Conservation (phyloP, 2,113 vertebrate genomes). For the Danionella cerebrum region DNA sequence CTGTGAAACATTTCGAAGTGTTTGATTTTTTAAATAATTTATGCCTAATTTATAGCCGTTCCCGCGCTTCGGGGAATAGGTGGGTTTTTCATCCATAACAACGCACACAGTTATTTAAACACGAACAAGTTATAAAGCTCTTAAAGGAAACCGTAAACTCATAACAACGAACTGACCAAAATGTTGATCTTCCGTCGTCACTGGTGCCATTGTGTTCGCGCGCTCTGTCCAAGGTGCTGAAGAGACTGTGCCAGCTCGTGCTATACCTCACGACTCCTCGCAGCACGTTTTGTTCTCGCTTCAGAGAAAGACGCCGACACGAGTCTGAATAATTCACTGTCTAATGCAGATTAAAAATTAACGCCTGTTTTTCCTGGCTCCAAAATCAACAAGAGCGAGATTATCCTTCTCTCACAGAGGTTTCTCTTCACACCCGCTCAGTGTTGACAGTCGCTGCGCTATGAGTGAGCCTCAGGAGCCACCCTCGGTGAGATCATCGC, state of each 20-base stretch:
- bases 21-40: too few species aligned
- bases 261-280: background rate
- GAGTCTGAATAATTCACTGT: constrained; percentile 32
- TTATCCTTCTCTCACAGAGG: constrained; percentile 27
- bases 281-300: background rate
- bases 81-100: too few species aligned
- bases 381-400: background rate
- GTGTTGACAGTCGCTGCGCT: constrained; percentile 47
- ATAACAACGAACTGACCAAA: constrained; percentile 70
- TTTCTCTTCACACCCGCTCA: constrained; percentile 39
- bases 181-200: constrained; percentile 66
- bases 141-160: background rate
- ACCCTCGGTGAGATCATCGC: constrained; percentile 52
- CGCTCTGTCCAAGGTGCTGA: constrained; percentile 74
- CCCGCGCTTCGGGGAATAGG: background rate
- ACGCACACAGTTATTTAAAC: background rate
- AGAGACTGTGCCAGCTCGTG: constrained; percentile 18
- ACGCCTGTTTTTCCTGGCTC: constrained; percentile 5
- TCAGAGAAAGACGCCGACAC: background rate
- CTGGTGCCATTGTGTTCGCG: constrained; percentile 76
- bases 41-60: background rate
- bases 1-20: background rate
- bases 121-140: too few species aligned
- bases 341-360: background rate
- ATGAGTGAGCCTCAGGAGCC: constrained; percentile 44